Evolutionary conservation across 2,797 vertebrate species (phyloP), one percentile per base, ranked within the genome.

Genomic region (Chrysocyon brachyurus): DNA sequence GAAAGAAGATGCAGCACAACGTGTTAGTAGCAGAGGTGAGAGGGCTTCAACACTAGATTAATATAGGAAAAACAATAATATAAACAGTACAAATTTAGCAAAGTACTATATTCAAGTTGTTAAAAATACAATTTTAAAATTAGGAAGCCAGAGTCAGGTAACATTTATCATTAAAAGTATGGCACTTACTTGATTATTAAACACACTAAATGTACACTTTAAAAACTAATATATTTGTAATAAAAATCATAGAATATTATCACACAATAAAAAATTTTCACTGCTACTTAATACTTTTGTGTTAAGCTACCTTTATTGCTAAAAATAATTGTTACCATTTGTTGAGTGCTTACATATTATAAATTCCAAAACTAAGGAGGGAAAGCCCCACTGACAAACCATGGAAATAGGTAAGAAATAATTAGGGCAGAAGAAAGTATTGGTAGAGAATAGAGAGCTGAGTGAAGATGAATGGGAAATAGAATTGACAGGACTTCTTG

Each of bases 1-100:
- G 99, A 96, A 99, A 99, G 99, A 99, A 99, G 99, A 99, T 99
- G 99, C 99, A 99, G 98, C 99, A 99, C 99, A 99, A 99, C n/a
- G 99, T 99, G 97, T 98, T 99, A 98, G 99, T 99, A 98, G 99
- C 99, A 97, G 99, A 99, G 99, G 99, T 99, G 98, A 98, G 98
- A 11, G 52, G 3, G 12, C 21, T 97, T 31, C 6, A 12, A 6
- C 16, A 4, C 15, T 21, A 16, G 24, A 4, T 33, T 61, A 33
- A 9, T 11, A 21, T 4, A 31, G 36, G 24, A 61, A 70, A 72
- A 26, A 6, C 33, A 49, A 8, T 61, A 15, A 70, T 15, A 36
- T 1, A 68, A 79, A 31, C 49, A 12, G 7, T 31, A 46, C 49
- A 54, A 26, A 56, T 66, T 77, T 91, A 79, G 64, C 28, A 56